phyloP scores from a whole-genome alignment of 2,113 vertebrate genomes.

The Heptranchias perlo region DNA sequence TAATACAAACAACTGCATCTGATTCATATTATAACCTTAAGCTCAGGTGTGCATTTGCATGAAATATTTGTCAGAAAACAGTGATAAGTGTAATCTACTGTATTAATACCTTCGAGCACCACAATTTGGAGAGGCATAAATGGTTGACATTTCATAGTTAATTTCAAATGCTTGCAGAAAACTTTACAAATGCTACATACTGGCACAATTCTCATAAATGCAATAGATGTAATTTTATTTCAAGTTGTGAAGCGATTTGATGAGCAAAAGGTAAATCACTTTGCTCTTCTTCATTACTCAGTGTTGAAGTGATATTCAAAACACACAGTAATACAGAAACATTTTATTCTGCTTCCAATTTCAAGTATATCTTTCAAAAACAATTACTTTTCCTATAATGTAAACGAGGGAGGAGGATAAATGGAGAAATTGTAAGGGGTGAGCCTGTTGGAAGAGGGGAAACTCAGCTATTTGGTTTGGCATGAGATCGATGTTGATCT shows the following conservation, averaged over 20 bases:
- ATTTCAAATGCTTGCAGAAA: background rate
- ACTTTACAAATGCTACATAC: background rate
- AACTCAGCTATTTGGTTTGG: background rate
- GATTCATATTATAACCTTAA: background rate
- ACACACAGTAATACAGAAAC: background rate
- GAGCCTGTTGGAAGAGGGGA: background rate
- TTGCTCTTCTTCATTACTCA: background rate
- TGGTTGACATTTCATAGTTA: background rate
- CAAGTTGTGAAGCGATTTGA: background rate
- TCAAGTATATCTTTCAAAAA: background rate
- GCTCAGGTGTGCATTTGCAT: background rate
- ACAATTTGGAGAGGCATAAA: background rate
- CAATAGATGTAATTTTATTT: background rate
- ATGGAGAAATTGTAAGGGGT: background rate
- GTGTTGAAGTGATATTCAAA: background rate
- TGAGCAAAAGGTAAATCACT: background rate
- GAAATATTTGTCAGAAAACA: background rate
- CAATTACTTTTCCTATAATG: background rate
- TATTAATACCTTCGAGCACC: background rate
- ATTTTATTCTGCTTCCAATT: background rate
- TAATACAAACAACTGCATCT: background rate
- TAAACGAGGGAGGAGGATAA: background rate
- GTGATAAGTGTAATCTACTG: background rate
- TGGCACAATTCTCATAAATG: background rate
- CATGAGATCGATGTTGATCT: background rate